Conservation (phyloP, 2,113 vertebrate species). For the Hystrix cristata region DNA sequence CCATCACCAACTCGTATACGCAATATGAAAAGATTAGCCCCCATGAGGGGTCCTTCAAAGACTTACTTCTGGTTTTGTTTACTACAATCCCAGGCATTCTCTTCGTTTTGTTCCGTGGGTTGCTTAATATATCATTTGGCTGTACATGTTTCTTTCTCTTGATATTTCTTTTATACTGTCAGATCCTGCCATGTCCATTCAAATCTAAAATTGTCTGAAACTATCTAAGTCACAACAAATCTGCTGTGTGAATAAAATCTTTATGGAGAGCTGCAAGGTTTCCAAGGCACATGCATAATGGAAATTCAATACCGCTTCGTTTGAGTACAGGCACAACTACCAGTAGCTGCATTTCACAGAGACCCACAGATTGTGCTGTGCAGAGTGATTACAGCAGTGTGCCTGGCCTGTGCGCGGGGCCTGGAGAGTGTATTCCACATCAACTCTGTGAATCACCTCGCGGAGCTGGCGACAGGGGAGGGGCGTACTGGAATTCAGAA, state of each 20-base stretch:
- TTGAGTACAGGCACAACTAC: conserved; percentile 84
- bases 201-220: conserved; percentile 91
- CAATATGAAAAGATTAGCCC: conserved; percentile 84
- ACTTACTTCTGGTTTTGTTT: conserved; percentile 82
- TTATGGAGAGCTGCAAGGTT: conserved; percentile 89
- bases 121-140: conserved; percentile 88
- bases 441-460: conserved; percentile 81
- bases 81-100: conserved; percentile 78
- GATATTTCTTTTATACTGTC: conserved; percentile 89
- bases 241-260: conserved; percentile 91
- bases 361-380: conserved; percentile 88
- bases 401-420: conserved; percentile 76
- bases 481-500: conserved; percentile 79
- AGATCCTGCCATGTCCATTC: conserved; percentile 90
- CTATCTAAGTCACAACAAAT: conserved; percentile 91
- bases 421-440: conserved; percentile 82
- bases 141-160: conserved; percentile 86
- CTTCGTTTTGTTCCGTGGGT: conserved; percentile 85
- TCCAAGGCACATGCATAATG: conserved; percentile 90
- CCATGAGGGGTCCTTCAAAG: conserved; percentile 84
- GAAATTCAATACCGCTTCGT: conserved; percentile 90
- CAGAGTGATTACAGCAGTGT: conserved; percentile 87
- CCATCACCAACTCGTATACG: conserved; percentile 60
- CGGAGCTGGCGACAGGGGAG: conserved; percentile 37
- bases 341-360: conserved; percentile 86